Evolutionary conservation across 2,113 vertebrate species (phyloP).

Genomic region (Pavo muticus): DNA sequence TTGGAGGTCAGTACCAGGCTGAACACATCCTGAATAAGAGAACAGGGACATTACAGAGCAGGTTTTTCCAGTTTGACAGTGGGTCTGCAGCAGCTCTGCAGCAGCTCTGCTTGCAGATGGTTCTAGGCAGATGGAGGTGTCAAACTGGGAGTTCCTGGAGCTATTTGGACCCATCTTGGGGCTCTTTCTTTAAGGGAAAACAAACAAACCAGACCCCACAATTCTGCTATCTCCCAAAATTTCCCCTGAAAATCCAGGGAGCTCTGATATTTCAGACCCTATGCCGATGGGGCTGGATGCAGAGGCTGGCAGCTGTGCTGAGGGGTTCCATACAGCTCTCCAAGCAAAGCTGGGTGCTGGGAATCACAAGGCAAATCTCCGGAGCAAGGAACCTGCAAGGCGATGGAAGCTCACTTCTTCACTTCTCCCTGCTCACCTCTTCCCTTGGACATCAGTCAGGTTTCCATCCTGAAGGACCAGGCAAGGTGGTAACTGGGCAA

Average conservation of each 20-base stretch:
- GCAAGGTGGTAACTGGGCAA: not conserved
- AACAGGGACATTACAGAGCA: not conserved
- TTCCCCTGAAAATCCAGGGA: not conserved
- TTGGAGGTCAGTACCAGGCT: accelerated
- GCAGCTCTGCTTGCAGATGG: not conserved
- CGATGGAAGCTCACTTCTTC: not conserved
- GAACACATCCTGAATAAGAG: not conserved
- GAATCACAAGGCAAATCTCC: not conserved
- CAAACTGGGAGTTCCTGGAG: not conserved
- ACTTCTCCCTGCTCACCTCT: not conserved
- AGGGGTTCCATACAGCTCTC: not conserved
- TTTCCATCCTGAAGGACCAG: not conserved
- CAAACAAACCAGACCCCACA: not conserved
- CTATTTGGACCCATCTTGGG: slow-evolving; percentile 46
- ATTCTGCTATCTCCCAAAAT: accelerated
- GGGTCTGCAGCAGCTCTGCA: not conserved
- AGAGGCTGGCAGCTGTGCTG: not conserved
- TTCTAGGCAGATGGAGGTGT: not conserved
- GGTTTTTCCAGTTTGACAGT: not conserved
- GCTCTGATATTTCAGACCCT: not conserved
- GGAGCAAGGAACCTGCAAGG: not conserved
- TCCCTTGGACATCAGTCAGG: accelerated
- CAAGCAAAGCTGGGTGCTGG: accelerated
- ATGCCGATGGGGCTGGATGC: not conserved
- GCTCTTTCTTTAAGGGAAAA: not conserved